Percentiles rank a stretch among this genome's conserved stretches.
phyloP scores from a whole-genome alignment of 2,888 invertebrate genomes.

The Galeopsomyia nigrocyanea region DNA sequence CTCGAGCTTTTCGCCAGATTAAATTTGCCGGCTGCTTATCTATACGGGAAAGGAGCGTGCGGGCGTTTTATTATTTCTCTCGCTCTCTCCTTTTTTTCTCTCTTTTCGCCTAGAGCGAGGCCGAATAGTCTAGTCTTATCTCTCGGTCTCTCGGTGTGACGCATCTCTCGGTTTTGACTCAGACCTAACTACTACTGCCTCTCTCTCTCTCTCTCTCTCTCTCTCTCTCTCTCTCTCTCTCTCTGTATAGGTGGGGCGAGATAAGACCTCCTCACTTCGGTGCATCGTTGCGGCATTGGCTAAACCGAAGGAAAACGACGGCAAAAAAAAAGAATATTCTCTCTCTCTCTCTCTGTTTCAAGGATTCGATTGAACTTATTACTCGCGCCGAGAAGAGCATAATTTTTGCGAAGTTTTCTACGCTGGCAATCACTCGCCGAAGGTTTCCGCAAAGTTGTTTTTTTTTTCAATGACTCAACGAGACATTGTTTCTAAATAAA shows the following conservation, averaged over 20 bases:
- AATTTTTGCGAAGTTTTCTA: too few species aligned
- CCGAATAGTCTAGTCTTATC: constrained; percentile 33
- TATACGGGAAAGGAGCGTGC: constrained; percentile 24
- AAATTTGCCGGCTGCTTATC: constrained; percentile 26
- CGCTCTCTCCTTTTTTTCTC: not conserved
- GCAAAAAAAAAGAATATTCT: not conserved
- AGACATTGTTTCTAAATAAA: too few species aligned
- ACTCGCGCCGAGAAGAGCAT: too few species aligned
- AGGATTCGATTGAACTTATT: too few species aligned
- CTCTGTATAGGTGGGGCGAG: not conserved
- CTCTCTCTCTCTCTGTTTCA: too few species aligned
- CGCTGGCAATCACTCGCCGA: too few species aligned
- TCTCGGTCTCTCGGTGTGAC: constrained; percentile 22
- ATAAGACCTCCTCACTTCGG: not conserved
- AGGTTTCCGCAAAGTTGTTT: too few species aligned
- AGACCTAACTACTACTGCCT: too few species aligned
- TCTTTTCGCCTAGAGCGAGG: constrained; percentile 19
- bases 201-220: too few species aligned
- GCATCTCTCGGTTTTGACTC: constrained; percentile 37
- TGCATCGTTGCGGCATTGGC: too few species aligned
- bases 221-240: too few species aligned
- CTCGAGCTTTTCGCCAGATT: constrained; percentile 21
- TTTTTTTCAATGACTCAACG: too few species aligned
- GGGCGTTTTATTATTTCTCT: constrained; percentile 1
- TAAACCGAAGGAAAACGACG: constrained; percentile 7